Evolutionary conservation across 2,113 vertebrate genomes (phyloP).

Genomic region (Misgurnus anguillicaudatus): DNA sequence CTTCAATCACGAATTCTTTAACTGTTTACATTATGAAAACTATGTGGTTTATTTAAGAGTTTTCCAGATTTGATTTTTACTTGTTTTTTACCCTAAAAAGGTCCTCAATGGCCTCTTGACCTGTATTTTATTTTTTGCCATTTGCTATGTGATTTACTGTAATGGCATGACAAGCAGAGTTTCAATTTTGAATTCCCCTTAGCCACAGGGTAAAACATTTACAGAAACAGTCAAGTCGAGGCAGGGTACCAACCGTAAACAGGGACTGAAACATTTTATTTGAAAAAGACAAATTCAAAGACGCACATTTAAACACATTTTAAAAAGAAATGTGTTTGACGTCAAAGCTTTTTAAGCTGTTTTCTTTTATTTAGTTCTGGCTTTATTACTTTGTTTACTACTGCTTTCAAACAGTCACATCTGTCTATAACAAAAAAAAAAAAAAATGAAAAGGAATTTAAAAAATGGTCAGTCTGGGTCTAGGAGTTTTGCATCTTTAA

Average conservation of each 20-base stretch:
- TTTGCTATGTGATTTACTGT: slow-evolving; percentile 22
- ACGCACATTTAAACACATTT: not conserved
- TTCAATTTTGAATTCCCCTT: slow-evolving; percentile 25
- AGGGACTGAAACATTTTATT: not conserved
- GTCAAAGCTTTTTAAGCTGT: not conserved
- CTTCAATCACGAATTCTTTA: not conserved
- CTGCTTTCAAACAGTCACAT: no score
- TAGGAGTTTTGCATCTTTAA: no score
- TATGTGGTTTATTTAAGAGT: not conserved
- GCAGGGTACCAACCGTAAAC: slow-evolving; percentile 26
- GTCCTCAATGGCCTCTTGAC: not conserved
- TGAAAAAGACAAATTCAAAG: slow-evolving; percentile 17
- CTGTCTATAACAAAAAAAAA: no score
- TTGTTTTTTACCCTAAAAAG: not conserved
- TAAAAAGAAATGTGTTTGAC: no score
- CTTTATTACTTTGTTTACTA: no score
- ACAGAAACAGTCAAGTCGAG: slow-evolving; percentile 42
- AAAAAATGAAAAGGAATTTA: no score
- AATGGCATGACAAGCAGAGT: slow-evolving; percentile 26
- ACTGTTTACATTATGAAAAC: not conserved
- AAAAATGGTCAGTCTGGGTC: no score
- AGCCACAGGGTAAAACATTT: slow-evolving; percentile 28
- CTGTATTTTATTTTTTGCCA: not conserved
- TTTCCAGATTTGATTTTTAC: not conserved
- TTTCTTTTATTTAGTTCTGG: no score